A percentile compares a stretch with the other conserved stretches of the same genome.
phyloP scores from a whole-genome alignment of 2,797 vertebrate species.

The Taeniopygia guttata region DNA sequence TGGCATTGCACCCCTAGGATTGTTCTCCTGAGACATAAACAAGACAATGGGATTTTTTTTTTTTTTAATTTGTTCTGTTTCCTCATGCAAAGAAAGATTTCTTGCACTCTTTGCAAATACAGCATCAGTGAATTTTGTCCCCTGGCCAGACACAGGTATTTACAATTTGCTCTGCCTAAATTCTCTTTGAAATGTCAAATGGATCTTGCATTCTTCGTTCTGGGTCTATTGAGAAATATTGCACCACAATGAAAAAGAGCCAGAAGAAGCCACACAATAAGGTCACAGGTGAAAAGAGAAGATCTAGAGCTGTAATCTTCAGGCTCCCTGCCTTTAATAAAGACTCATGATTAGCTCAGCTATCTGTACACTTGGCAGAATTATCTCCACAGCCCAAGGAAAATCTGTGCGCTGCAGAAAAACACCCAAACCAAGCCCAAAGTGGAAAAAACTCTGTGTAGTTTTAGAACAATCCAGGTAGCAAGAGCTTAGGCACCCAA shows the following conservation, averaged over 20 bases:
- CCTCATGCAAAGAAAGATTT: background rate
- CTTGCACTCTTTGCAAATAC: background rate
- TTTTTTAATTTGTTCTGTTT: background rate
- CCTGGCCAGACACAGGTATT: background rate
- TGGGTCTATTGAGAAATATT: background rate
- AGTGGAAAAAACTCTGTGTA: background rate
- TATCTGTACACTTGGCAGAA: background rate
- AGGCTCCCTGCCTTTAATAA: background rate
- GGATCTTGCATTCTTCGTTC: background rate
- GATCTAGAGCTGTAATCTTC: background rate
- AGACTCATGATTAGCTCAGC: background rate
- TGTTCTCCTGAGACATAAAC: background rate
- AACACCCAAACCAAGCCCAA: background rate
- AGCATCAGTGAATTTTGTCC: background rate
- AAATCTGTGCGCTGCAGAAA: background rate
- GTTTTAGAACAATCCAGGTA: background rate
- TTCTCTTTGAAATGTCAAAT: background rate
- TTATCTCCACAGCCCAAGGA: background rate
- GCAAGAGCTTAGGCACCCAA: background rate
- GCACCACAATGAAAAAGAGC: background rate
- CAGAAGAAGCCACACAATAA: background rate
- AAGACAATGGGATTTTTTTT: background rate
- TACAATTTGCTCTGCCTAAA: background rate
- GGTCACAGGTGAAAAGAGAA: background rate
- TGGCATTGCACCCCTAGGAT: background rate